Evolutionary conservation across 2,888 invertebrate genomes (phyloP).

Genomic region (Agriopis leucophaearia): DNA sequence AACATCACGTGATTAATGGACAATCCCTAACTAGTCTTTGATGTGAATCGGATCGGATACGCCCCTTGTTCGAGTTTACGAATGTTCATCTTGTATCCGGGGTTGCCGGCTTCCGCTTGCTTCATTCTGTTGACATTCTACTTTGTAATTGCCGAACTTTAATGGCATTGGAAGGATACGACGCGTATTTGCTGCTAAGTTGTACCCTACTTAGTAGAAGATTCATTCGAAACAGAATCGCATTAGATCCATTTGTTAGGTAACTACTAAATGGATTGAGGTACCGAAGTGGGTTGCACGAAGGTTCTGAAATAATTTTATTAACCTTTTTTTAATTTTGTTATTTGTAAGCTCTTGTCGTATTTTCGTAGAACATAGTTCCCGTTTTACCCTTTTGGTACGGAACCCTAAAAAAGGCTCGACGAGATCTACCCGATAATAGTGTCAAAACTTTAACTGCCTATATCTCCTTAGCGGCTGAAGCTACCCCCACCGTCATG

Average conservation of each 20-base stretch:
- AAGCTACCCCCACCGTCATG: too few species aligned
- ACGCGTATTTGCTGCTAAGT: slow-evolving; percentile 1
- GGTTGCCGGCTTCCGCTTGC: slow-evolving; percentile 38
- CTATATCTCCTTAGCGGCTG: too few species aligned
- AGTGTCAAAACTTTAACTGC: too few species aligned
- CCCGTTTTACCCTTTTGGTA: too few species aligned
- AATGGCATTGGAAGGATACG: slow-evolving; percentile 19
- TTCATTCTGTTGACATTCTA: slow-evolving; percentile 29
- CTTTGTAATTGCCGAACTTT: slow-evolving; percentile 47
- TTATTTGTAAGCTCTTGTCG: too few species aligned
- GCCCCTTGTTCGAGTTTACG: slow-evolving; percentile 7
- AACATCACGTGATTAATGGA: too few species aligned
- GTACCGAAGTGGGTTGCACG: not conserved
- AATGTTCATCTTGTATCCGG: slow-evolving; percentile 41
- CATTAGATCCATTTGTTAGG: slow-evolving; percentile 9
- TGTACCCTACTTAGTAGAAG: not conserved
- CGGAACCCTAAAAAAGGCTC: too few species aligned
- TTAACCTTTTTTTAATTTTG: too few species aligned
- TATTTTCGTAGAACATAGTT: too few species aligned
- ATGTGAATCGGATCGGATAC: slow-evolving; percentile 18
- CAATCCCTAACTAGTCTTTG: slow-evolving; percentile 29
- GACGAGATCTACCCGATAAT: too few species aligned
- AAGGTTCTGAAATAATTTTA: not conserved
- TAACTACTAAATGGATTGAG: not conserved
- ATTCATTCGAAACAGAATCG: not conserved